Evolutionary conservation across 1,140 invertebrate species (phyloP).

Genomic region (Phymorhynchus buccinoides): DNA sequence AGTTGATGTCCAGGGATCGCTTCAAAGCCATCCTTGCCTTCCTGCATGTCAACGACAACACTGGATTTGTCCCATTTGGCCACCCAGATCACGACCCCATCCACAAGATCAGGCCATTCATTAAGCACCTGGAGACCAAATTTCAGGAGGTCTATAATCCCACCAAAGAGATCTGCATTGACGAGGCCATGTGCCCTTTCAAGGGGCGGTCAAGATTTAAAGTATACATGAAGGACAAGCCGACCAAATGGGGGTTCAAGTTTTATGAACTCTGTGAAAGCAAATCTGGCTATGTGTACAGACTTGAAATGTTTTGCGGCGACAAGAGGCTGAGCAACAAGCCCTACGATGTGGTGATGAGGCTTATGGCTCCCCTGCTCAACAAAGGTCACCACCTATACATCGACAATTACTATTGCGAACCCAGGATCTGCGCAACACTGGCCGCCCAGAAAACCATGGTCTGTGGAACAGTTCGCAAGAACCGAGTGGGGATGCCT

Average conservation of each 20-base stretch:
- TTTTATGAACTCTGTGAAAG: constrained; percentile 36
- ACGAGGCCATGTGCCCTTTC: too few relatives aligned
- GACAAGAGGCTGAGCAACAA: too few relatives aligned
- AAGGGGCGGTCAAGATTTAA: too few relatives aligned
- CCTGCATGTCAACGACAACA: constrained; percentile 15
- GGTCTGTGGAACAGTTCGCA: constrained; percentile 22
- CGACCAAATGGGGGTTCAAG: constrained; percentile 51
- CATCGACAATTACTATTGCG: too few relatives aligned
- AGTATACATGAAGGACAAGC: too few relatives aligned
- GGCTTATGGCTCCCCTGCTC: too few relatives aligned
- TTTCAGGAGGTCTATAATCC: constrained; percentile 35
- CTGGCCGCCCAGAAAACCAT: too few relatives aligned
- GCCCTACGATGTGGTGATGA: too few relatives aligned
- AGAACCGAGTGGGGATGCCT: constrained; percentile 21
- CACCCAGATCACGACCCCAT: constrained; percentile 18
- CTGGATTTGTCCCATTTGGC: background rate
- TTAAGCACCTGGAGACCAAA: constrained; percentile 11
- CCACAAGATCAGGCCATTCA: too few relatives aligned
- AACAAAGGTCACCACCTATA: too few relatives aligned
- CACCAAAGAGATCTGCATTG: too few relatives aligned
- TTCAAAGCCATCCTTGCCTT: constrained; percentile 15
- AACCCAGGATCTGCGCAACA: too few relatives aligned
- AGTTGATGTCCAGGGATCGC: background rate
- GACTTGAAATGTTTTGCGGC: constrained; percentile 34
- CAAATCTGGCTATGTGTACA: constrained; percentile 20